Percentiles rank a stretch among this genome's conserved stretches.
These are phyloP conservation scores for Chelon labrosus DNA, from an alignment of 2,797 vertebrate species.

Conservation along the genomic window DNA sequence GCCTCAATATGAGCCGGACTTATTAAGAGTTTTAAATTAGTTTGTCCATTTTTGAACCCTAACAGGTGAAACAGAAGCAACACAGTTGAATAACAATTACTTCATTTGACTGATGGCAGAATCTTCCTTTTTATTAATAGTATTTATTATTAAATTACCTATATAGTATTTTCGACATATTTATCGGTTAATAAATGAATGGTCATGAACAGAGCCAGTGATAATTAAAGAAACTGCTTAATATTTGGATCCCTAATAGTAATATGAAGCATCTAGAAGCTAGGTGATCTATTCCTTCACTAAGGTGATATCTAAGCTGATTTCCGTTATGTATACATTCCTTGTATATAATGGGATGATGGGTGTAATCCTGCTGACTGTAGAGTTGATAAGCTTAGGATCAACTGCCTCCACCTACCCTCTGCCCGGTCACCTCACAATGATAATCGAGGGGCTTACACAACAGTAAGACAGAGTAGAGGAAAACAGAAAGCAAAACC, in stretches of 20 bases:
- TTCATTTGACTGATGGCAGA: neutral
- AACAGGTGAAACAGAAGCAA: neutral
- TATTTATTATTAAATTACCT: neutral
- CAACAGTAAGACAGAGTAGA: conserved; percentile 56
- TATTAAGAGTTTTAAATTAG: neutral
- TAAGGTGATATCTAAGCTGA: conserved; percentile 74
- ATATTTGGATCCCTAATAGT: neutral
- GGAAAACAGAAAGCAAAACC: conserved; percentile 20
- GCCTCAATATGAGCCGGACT: neutral
- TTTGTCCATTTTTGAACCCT: neutral
- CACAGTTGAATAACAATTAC: neutral
- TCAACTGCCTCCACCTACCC: conserved; percentile 73
- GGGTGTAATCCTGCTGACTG: conserved; percentile 85
- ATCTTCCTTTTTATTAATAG: neutral
- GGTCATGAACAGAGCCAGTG: neutral
- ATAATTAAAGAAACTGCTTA: neutral
- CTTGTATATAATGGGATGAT: conserved; percentile 83
- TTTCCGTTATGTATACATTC: conserved; percentile 76
- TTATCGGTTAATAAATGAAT: neutral
- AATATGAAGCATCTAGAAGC: conserved; percentile 22
- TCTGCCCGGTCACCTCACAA: conserved; percentile 79
- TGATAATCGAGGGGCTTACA: conserved; percentile 79
- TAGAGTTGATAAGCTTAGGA: conserved; percentile 81
- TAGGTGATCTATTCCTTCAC: conserved; percentile 64
- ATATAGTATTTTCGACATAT: neutral